Evolutionary conservation across 2,888 invertebrate species (phyloP), one percentile per base, ranked within the genome.

Genomic region (Parnassius mnemosyne): DNA sequence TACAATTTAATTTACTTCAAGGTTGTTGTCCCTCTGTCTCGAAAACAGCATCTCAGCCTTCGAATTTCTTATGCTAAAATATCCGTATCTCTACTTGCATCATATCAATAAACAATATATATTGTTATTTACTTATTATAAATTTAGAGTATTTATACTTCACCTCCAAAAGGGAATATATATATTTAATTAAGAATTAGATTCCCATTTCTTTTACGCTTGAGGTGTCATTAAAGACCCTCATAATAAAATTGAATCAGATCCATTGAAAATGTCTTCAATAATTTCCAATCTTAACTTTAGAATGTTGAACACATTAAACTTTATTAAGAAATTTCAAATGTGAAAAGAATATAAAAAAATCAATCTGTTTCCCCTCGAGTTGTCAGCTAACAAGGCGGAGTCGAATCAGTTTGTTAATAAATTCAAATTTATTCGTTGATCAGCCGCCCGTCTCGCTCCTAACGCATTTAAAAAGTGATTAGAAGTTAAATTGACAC

Each of bases 401-500:
- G 78, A 70, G 75, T 68, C 78, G 71, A 84, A 84, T 87, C 87
- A 82, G 79, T 83, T 83, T 75, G 82, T 82, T 89, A 89, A 90
- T 87, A 84, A 80, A 91, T 91, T 89, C 88, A 90, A 90, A 91
- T 91, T 88, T 90, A 91, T 91, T 91, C 91, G 85, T 80, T 81
- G 89, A 89, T 89, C 87, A 80, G 82, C 76, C 80, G 79, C 80
- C 76, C 79, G 79, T 83, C 83, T 83, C 81, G 75, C 74, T 79
- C 74, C 86, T 90, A 91, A 91, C 87, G 87, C 78, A 84, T 89
- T 91, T 90, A 89, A 89, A 91, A 91, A 91, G 89, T 89, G 89
- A 89, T 91, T 91, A 91, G 85, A 89, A 89, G 83, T 90, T 85
- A 85, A 87, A 91, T 90, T 91, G 91, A 89, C 89, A 91, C 89